Evolutionary conservation across 2,797 vertebrate genomes (phyloP), one percentile per base, ranked within the genome.

Genomic region (Halcyon badia): DNA sequence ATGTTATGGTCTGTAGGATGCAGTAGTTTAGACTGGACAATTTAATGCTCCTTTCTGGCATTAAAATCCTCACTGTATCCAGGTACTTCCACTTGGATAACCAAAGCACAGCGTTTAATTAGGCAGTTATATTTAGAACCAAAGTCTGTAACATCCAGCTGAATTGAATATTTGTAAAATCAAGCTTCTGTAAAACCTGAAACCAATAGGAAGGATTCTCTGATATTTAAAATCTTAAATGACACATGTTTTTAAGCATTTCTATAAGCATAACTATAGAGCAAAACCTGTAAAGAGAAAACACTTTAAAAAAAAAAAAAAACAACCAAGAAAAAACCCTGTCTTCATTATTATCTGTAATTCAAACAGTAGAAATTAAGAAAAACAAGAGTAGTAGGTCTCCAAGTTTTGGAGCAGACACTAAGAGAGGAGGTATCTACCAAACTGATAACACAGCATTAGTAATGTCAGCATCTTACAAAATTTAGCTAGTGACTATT

Each of bases 11-110:
- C 31, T 68, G 30, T 69, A 57, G 58, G 79, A 85, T 14, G 51
- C 35, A 37, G 16, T 12, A 61, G 24, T 26, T 91, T 51, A 73
- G 51, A 49, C 28, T 31, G 42, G 76, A 69, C 69, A 86, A 88
- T 80, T 69, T 77, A 82, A 77, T 82, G 31, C 4, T 82, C 8
- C 31, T 69, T 93, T 91, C 39, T 89, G 46, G 11, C 44, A 85
- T 69, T 56, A 87, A 92, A 89, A 64, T 42, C 87, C 44, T 83
- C 37, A 49, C 28, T 76, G 65, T 44, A 92, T 79, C 56, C 88
- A 92, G 85, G 87, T 94, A 90, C 62, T 96, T 97, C 72, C 85
- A 93, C 79, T 72, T 81, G 83, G 44, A 90, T 83, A 91, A 88
- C 69, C 51, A 94, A 95, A 89, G 64, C 68, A 20, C 8, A 66